Evolutionary conservation across 2,888 invertebrate species (phyloP).

Genomic region (Lagria hirta): DNA sequence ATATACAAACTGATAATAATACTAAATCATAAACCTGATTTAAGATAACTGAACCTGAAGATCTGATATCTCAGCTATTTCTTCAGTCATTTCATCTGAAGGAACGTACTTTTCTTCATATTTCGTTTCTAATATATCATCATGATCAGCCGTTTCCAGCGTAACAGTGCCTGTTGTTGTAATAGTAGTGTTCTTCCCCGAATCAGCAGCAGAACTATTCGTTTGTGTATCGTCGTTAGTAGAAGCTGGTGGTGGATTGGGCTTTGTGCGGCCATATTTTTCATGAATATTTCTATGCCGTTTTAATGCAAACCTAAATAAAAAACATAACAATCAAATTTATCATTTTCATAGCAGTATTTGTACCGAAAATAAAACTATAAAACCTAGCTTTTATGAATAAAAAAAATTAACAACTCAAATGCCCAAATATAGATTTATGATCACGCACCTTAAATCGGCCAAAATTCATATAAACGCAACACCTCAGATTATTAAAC

Average conservation of each 20-base stretch:
- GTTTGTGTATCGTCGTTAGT: constrained; percentile 40
- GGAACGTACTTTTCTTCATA: constrained; percentile 48
- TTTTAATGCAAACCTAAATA: constrained; percentile 70
- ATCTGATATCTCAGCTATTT: constrained; percentile 52
- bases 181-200: constrained; percentile 9
- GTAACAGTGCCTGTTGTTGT: constrained; percentile 31
- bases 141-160: constrained; percentile 36
- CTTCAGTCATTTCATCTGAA: constrained; percentile 45
- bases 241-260: constrained; percentile 44
- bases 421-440: too few relatives aligned
- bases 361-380: too few relatives aligned
- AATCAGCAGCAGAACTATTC: constrained; percentile 43
- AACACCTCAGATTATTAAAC: too few relatives aligned
- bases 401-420: too few relatives aligned
- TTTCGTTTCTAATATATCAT: constrained; percentile 47
- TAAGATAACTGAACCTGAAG: constrained; percentile 52
- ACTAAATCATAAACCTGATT: constrained; percentile 18
- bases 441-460: too few relatives aligned
- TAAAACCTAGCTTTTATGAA: too few relatives aligned
- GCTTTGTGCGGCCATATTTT: constrained; percentile 72
- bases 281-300: constrained; percentile 85
- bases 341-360: too few relatives aligned
- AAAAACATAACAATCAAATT: constrained; percentile 4
- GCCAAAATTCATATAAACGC: too few relatives aligned
- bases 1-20: constrained; percentile 17